Evolutionary conservation across 2,888 invertebrate species (phyloP), one percentile per base, ranked within the genome.

Genomic region (Platypus cylindrus): DNA sequence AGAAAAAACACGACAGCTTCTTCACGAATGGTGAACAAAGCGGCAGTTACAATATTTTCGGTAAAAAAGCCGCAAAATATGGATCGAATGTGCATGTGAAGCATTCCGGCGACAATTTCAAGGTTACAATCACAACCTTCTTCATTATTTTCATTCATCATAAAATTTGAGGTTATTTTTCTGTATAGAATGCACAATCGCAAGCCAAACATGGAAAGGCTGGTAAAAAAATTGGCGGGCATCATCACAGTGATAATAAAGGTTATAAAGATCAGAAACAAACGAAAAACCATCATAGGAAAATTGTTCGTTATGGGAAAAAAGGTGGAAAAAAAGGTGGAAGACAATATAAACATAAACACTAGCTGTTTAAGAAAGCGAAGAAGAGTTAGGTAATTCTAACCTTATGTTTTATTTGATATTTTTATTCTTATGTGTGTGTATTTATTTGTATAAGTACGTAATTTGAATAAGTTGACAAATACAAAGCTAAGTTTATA

Each of bases 1-100:
- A 55, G 29, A 61, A 60, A 37, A 62, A 64, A 37, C 56, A 60
- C 36, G 59, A 64, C 44, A 57, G 59, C 33, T 64, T 60, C 46
- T 66, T 58, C 52, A 62, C 60, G 38, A 58, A 60, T 30, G 55
- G 55, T 3, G 58, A 64, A 31, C 60, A 64, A 44, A 54, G 49
- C 18, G 64, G 62, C 1, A 54, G 56, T 34, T 65, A 52, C 47
- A 50, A 58, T 32, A 48, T 59, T 15, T 63, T 48, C 37, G 63
- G 63, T 3, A 45, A 49, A 16, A 58, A 60, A 42, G 51, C 54
- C 18, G 38, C 55, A 11, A 60, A 60, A 45, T 54, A 57, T 39
- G 41, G 45, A n/a, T 43, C 46, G 5, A 34, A 50, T 8, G 30
- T 33, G 13, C 27, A 37, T 27, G 32, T 41, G 5, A 52, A 52